Conservation (phyloP, 2,888 invertebrate species). For the Panopea generosa region DNA sequence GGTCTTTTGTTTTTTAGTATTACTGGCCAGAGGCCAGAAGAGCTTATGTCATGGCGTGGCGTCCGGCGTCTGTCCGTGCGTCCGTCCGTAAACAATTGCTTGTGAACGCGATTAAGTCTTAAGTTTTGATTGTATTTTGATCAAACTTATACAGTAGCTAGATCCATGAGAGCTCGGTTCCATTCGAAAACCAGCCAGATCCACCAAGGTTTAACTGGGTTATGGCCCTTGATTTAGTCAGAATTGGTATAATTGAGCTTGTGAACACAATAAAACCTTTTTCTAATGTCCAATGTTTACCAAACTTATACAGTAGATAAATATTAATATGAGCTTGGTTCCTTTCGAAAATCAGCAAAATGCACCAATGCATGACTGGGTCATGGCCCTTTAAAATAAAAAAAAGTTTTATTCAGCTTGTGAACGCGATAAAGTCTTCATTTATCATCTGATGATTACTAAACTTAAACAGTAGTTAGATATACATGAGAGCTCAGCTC, state of each 20-base stretch:
- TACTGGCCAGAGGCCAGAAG: too few relatives aligned
- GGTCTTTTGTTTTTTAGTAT: neutral
- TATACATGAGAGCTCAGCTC: too few relatives aligned
- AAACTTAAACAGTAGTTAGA: too few relatives aligned
- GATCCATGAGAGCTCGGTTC: neutral
- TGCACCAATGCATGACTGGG: neutral
- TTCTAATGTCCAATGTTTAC: neutral
- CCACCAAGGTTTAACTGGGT: neutral
- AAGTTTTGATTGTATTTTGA: neutral
- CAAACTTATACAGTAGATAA: neutral
- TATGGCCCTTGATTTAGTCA: neutral
- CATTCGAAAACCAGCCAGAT: conserved; percentile 1
- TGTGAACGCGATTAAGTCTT: conserved; percentile 1
- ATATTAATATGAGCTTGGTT: neutral
- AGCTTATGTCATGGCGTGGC: neutral
- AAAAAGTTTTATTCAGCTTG: too few relatives aligned
- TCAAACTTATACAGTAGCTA: neutral
- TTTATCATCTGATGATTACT: too few relatives aligned
- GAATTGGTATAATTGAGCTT: too few relatives aligned
- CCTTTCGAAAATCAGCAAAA: too few relatives aligned
- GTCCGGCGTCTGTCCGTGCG: neutral
- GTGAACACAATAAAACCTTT: neutral
- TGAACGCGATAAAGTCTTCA: too few relatives aligned
- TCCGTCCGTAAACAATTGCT: conserved; percentile 1
- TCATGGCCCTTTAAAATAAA: neutral